Conservation (phyloP, 1,140 invertebrate species). For the Chironomus striatipennis region DNA sequence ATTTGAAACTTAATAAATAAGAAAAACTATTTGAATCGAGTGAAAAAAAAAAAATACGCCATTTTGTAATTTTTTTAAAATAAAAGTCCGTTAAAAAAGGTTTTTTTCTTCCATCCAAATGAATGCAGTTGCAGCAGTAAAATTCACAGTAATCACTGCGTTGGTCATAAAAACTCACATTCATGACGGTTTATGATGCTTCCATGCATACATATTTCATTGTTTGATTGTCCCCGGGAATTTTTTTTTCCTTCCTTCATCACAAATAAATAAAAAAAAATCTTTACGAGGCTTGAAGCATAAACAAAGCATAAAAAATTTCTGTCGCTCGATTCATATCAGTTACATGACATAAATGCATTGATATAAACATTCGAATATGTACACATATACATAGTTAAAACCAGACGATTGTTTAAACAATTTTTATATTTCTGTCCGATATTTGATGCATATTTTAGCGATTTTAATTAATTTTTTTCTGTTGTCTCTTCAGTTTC, state of each 20-base stretch:
- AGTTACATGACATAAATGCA: slow-evolving; percentile 18
- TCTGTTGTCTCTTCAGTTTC: no score
- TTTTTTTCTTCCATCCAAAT: not conserved
- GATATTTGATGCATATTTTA: not conserved
- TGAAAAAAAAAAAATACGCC: not conserved
- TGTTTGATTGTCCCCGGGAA: slow-evolving; percentile 15
- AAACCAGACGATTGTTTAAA: slow-evolving; percentile 4
- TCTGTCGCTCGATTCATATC: not conserved
- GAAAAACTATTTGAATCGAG: not conserved
- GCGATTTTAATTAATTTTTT: not conserved
- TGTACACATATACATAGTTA: not conserved
- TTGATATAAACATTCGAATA: not conserved
- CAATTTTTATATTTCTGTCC: no score
- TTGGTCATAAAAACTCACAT: slow-evolving; percentile 23
- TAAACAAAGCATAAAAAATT: slow-evolving; percentile 15
- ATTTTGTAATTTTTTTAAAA: no score
- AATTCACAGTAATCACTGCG: not conserved
- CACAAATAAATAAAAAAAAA: not conserved
- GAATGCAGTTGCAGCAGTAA: slow-evolving; percentile 20
- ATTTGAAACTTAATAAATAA: not conserved
- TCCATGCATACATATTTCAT: slow-evolving; percentile 6
- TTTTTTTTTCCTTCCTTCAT: slow-evolving; percentile 1
- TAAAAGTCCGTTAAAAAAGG: no score
- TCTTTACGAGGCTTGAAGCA: slow-evolving; percentile 18
- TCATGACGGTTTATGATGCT: slow-evolving; percentile 14